These are phyloP conservation scores for Anastrepha obliqua DNA, from an alignment of 1,140 invertebrate genomes.

Conservation along the genomic window DNA sequence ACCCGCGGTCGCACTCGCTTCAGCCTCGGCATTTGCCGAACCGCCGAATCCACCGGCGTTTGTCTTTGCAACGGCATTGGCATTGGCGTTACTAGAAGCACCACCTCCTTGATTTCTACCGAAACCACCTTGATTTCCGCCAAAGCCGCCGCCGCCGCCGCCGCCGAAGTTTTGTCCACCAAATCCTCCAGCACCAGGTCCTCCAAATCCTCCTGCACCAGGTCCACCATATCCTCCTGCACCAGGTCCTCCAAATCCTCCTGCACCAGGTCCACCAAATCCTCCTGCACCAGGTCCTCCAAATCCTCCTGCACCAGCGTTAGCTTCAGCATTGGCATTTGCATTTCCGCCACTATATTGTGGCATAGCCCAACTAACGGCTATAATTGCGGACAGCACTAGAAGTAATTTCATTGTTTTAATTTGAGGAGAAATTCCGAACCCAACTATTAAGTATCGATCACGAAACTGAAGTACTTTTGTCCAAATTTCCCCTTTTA, in stretches of 20 bases:
- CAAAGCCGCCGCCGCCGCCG: slow-evolving; percentile 49
- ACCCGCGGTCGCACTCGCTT: neutral
- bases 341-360: slow-evolving; percentile 56
- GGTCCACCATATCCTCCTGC: no score
- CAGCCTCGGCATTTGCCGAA: neutral
- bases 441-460: neutral
- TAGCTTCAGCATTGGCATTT: slow-evolving; percentile 43
- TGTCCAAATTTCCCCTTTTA: slow-evolving; percentile 10
- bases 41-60: neutral
- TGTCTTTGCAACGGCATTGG: slow-evolving; percentile 37
- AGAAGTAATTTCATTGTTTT: slow-evolving; percentile 63
- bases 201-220: slow-evolving; percentile 53
- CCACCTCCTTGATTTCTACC: neutral
- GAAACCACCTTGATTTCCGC: neutral
- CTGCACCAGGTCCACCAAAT: neutral
- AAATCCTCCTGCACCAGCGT: neutral
- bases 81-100: neutral
- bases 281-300: neutral
- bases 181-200: slow-evolving; percentile 50
- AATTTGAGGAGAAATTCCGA: neutral
- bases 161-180: slow-evolving; percentile 58
- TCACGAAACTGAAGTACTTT: neutral
- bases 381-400: slow-evolving; percentile 59
- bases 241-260: neutral
- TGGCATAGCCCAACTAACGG: slow-evolving; percentile 59